Percentiles rank a stretch among this genome's conserved stretches.
These are phyloP conservation scores for Cheilinus undulatus DNA, from an alignment of 2,113 vertebrate species.

Conservation along the genomic window DNA sequence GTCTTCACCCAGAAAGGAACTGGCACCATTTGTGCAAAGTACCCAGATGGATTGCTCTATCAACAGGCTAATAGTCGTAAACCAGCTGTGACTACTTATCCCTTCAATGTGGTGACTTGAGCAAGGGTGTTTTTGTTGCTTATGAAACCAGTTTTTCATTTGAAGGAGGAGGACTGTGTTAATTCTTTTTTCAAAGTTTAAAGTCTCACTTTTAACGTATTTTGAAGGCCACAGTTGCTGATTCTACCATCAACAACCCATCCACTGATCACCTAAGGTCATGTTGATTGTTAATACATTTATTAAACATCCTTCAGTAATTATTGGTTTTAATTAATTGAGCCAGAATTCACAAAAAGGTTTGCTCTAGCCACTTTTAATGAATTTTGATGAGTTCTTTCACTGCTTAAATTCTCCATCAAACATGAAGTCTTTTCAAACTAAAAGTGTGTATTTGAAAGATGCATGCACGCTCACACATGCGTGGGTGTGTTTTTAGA, in stretches of 20 bases:
- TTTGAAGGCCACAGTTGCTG: slow-evolving; percentile 35
- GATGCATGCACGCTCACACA: slow-evolving; percentile 17
- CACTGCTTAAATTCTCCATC: slow-evolving; percentile 29
- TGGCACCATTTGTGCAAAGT: too few species aligned
- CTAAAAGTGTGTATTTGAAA: not conserved
- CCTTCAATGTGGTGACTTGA: too few species aligned
- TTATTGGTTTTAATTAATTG: slow-evolving; percentile 23
- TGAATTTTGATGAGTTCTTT: slow-evolving; percentile 10
- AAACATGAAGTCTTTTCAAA: slow-evolving; percentile 27
- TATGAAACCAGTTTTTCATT: too few species aligned
- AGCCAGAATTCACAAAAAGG: slow-evolving; percentile 22
- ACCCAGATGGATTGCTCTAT: too few species aligned
- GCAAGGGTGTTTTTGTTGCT: too few species aligned
- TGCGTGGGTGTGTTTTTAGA: slow-evolving; percentile 58
- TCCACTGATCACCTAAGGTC: not conserved
- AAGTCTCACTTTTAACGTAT: too few species aligned
- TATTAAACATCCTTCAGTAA: slow-evolving; percentile 19
- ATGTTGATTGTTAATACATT: slow-evolving; percentile 5
- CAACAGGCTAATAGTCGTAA: too few species aligned
- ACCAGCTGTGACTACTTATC: too few species aligned
- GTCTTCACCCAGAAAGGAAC: too few species aligned
- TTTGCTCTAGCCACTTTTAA: not conserved
- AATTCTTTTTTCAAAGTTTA: too few species aligned
- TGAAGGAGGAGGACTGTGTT: too few species aligned
- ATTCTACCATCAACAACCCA: not conserved